Percentiles rank a stretch among this genome's conserved stretches.
These are phyloP conservation scores for Herpailurus yagouaroundi DNA, from an alignment of 2,113 vertebrate species.

Conservation along the genomic window DNA sequence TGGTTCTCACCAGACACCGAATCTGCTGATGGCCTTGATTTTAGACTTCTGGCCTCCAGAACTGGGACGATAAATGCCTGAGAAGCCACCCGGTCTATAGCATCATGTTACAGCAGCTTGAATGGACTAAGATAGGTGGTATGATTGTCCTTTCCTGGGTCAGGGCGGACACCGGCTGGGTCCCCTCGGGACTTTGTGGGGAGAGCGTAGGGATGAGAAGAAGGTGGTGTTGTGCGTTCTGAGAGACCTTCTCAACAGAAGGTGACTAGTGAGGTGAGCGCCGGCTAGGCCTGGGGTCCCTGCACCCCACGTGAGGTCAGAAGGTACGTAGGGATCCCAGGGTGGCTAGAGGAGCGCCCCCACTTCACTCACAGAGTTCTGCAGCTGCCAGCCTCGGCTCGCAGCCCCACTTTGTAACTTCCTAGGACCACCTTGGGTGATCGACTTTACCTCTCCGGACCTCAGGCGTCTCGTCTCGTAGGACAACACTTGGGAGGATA, in stretches of 20 bases:
- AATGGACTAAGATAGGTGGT: neutral
- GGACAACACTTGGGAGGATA: neutral
- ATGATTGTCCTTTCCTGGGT: neutral
- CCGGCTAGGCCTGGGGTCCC: accelerated
- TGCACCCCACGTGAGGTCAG: neutral
- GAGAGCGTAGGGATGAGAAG: accelerated
- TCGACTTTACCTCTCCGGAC: too few species aligned
- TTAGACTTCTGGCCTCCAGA: neutral
- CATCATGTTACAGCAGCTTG: too few species aligned
- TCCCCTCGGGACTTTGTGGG: too few species aligned
- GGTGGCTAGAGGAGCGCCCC: neutral
- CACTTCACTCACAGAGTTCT: neutral
- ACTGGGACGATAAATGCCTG: too few species aligned
- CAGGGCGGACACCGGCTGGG: too few species aligned
- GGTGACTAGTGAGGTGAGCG: too few species aligned
- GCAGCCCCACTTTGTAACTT: neutral
- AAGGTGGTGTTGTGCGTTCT: neutral
- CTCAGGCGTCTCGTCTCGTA: accelerated
- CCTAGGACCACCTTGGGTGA: too few species aligned
- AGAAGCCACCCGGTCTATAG: neutral
- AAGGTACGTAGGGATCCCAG: accelerated
- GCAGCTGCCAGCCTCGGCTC: accelerated
- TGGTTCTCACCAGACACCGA: neutral
- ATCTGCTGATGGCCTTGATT: neutral
- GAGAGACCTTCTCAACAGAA: too few species aligned